Conservation (phyloP, 2,888 invertebrate species). For the Craniophora ligustri region DNA sequence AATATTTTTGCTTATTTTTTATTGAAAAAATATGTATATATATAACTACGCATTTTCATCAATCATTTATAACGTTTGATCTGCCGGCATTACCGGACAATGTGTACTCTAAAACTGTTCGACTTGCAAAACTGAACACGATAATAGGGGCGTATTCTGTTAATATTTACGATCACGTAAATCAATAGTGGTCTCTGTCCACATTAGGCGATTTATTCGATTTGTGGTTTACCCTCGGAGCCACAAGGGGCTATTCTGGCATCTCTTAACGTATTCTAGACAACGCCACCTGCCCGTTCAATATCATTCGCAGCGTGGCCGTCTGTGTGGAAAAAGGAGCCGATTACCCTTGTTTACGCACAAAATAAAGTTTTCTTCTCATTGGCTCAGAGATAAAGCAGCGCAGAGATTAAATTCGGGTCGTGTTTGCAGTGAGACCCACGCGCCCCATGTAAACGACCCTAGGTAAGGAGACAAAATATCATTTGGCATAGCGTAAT, state of each 20-base stretch:
- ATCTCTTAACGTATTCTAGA: conserved; percentile 77
- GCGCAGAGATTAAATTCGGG: conserved; percentile 83
- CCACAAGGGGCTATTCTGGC: conserved; percentile 49
- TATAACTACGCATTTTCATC: conserved; percentile 12
- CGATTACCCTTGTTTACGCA: conserved; percentile 84
- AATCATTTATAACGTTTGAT: conserved; percentile 28
- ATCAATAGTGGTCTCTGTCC: conserved; percentile 60
- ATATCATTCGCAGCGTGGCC: conserved; percentile 71
- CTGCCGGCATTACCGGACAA: conserved; percentile 18
- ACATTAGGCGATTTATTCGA: conserved; percentile 66
- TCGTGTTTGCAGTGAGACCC: conserved; percentile 78
- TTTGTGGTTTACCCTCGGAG: conserved; percentile 59
- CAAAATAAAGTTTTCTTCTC: conserved; percentile 86
- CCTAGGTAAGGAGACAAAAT: conserved; percentile 79
- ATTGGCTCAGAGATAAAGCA: conserved; percentile 80
- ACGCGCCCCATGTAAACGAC: conserved; percentile 80
- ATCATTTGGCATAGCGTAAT: conserved; percentile 86
- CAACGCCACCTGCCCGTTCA: conserved; percentile 76
- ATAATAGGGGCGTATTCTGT: conserved; percentile 52
- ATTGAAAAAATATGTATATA: too few relatives aligned
- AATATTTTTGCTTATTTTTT: too few relatives aligned
- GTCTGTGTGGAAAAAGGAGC: conserved; percentile 75
- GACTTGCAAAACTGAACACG: conserved; percentile 42
- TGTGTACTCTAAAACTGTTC: conserved; percentile 43
- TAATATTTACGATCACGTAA: conserved; percentile 65